A percentile compares a stretch with the other conserved stretches of the same genome.
These are phyloP conservation scores for Pipistrellus pygmaeus DNA, from an alignment of 2,797 vertebrate genomes.

Conservation along the genomic window DNA sequence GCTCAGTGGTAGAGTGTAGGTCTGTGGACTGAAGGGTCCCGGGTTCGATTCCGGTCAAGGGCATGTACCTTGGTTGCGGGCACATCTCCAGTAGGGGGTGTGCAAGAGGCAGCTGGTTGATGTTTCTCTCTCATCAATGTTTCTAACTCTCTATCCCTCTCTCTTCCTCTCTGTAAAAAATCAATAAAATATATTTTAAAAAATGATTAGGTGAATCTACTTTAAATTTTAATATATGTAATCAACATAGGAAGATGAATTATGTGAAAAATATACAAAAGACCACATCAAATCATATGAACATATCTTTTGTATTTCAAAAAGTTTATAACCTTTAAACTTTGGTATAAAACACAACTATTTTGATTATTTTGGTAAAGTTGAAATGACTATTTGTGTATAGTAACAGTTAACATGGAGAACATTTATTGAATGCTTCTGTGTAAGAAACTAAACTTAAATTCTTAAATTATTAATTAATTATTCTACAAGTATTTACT, in stretches of 20 bases:
- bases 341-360: neutral
- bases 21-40: too few species aligned
- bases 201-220: neutral
- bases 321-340: neutral
- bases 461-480: neutral
- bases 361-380: constrained; percentile 9
- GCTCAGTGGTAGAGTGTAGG: too few species aligned
- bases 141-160: too few species aligned
- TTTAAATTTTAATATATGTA: neutral
- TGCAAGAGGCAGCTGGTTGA: too few species aligned
- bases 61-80: too few species aligned
- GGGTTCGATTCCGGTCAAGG: too few species aligned
- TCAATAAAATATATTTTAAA: too few species aligned
- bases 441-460: neutral
- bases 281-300: neutral
- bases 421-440: neutral
- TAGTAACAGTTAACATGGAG: neutral
- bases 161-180: too few species aligned
- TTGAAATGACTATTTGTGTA: neutral
- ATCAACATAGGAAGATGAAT: neutral
- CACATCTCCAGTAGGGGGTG: too few species aligned
- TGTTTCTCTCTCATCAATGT: too few species aligned
- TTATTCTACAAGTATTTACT: neutral
- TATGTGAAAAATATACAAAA: neutral
- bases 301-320: neutral